These are phyloP conservation scores for Tigriopus japonicus DNA, from an alignment of 1,140 invertebrate species.

Conservation along the genomic window DNA sequence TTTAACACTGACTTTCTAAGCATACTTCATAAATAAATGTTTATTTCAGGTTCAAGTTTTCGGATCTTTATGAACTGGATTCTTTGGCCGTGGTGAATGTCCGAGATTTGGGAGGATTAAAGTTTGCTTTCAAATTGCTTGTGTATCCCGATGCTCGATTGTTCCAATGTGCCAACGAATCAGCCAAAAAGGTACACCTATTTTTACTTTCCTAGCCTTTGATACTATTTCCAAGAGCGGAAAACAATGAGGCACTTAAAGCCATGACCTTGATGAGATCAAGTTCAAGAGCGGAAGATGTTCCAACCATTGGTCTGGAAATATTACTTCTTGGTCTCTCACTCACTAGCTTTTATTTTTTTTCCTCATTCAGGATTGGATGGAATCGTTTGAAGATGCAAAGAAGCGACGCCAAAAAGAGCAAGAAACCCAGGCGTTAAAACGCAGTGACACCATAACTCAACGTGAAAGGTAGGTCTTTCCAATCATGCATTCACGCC, in stretches of 20 bases:
- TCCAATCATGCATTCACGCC: no score
- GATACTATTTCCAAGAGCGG: no score
- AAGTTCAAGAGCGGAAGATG: no score
- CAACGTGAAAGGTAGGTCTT: neutral
- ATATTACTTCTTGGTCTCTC: no score
- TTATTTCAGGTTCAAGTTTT: conserved; percentile 39
- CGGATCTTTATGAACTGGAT: conserved; percentile 72
- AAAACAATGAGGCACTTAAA: no score
- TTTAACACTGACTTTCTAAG: no score
- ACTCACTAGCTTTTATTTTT: no score
- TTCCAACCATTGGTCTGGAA: no score
- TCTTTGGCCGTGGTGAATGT: conserved; percentile 88
- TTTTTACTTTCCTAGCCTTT: neutral
- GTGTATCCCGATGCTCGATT: conserved; percentile 82
- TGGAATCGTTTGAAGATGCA: conserved; percentile 75
- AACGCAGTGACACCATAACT: conserved; percentile 7
- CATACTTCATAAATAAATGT: no score
- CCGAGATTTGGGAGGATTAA: conserved; percentile 66
- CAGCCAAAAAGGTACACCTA: conserved; percentile 35
- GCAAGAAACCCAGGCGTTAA: conserved; percentile 13
- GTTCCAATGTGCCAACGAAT: conserved; percentile 68
- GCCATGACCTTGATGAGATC: no score
- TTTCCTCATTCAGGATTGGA: conserved; percentile 48
- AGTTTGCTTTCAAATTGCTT: conserved; percentile 79
- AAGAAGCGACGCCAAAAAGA: conserved; percentile 54